Base-by-base conservation (phyloP, 2,888 invertebrate species). In the Allolobophora icterica region DNA sequence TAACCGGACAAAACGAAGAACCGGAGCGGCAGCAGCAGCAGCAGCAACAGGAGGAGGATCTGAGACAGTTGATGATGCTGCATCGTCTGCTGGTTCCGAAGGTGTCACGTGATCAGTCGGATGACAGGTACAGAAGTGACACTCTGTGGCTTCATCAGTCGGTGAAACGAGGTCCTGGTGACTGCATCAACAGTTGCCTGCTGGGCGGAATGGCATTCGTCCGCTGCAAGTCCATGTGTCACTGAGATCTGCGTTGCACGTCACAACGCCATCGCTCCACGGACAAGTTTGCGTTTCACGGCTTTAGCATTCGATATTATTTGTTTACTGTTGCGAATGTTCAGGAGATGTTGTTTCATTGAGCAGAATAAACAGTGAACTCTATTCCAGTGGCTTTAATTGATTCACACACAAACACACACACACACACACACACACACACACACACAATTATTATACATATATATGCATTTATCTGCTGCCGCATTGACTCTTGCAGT, bases 141-240 rank as follows among this genome's bases (percentile, higher is more conserved):
- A 33, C 34, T 17, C 24, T 35, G 35, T 87, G 87, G 87, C 38
- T 87, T 87, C 87, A 8, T 87, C 21, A 35, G 19, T 38, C 87
- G 24, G 19, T 3, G n/a, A 92, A 92, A 83, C 90, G 92, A 35
- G 92, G 92, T 40, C 89, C 92, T 30, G 92, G 92, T 19, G 45
- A 90, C 89, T 92, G 92, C 90, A 92, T 92, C 90, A 92, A 91
- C 89, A 91, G 58, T 34, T 92, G 92, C 89, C 71, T 92, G 90
- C 71, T 58, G 33, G 71, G 91, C 17, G 91, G 91, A 30, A 91
- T 91, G 91, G 45, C 91, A 24, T 91, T 91, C 84, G 52, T 91
- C 52, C 71, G 91, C n/a, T 91, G 91, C 87, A 91, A 91, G 90
- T 90, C 91, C 0, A 91, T 91, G 91, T 91, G 91, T 90, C 89